Evolutionary conservation across 2,797 vertebrate species (phyloP).

Genomic region (Eulemur coronatus): DNA sequence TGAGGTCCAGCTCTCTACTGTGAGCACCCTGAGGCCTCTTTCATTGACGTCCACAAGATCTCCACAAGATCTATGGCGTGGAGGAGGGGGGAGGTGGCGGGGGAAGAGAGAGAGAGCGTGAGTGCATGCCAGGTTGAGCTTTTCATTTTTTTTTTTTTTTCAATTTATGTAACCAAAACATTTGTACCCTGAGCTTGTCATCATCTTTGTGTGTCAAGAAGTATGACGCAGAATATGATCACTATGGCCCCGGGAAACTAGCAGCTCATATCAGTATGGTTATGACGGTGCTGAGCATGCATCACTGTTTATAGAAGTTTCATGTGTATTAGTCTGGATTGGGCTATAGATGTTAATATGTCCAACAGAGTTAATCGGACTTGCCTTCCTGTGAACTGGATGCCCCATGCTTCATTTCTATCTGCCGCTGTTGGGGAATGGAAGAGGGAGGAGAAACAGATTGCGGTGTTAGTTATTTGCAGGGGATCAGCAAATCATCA

Average conservation of each 20-base stretch:
- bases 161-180: no score
- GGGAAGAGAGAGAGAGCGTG: no score
- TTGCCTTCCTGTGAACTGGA: neutral
- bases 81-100: neutral
- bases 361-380: neutral
- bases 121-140: no score
- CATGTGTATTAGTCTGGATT: neutral
- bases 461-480: neutral
- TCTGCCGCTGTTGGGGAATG: neutral
- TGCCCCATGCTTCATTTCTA: neutral
- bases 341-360: neutral
- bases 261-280: neutral
- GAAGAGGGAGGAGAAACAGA: neutral
- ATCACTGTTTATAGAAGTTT: neutral
- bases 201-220: neutral
- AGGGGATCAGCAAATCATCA: neutral
- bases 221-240: neutral
- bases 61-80: neutral
- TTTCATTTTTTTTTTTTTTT: neutral
- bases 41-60: neutral
- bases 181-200: neutral
- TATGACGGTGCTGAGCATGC: neutral
- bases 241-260: neutral
- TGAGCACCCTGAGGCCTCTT: neutral
- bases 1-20: neutral